Evolutionary conservation across 2,113 vertebrate species (phyloP), one percentile per base, ranked within the genome.

Genomic region (Geococcyx californianus): DNA sequence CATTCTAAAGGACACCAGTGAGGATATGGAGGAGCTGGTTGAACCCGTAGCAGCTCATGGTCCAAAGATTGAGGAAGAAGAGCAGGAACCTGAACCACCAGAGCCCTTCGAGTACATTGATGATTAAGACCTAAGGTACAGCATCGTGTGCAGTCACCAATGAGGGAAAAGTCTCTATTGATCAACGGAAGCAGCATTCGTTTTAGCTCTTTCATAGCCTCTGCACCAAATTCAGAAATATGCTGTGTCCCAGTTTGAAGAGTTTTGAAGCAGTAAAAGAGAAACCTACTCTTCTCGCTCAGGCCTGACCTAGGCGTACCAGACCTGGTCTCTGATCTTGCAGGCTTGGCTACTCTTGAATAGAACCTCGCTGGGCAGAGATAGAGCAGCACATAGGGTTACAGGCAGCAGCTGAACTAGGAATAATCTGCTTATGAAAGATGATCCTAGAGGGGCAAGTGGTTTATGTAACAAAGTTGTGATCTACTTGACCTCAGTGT

Each of bases 101-200:
- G 99, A 99, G 95, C 99, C 99, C 18, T 99, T 99, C 20, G 99
- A 99, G 95, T 99, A 99, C 96, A 99, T 99, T 17, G 99, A 99
- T 47, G 99, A 99, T 94, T 99, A 98, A 98, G 84, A 56, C 59
- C 29, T 54, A 45, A 97, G 96, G 97, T 98, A 78, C 10, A 24
- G 66, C 67, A 16, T 36, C 34, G 36, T 31, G 5, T 77, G 26
- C 36, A 64, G 54, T 69, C 34, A 56, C 20, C 11, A 42, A 0
- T 69, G 10, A 75, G 75, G 23, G 13, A 91, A 75, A 79, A 79
- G 38, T 33, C 13, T 69, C 45, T 78, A 47, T 58, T 31, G 51
- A 69, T 70, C 42, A 79, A 55, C 23, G 82, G 40, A 81, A 83
- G 64, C 33, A 31, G 36, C 24, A 40, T 15, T 63, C 83, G 33